Percentiles rank a stretch among this genome's conserved stretches.
These are phyloP conservation scores for Aplysina aerophoba DNA, from an alignment of 37 sponge, comb jelly and placozoan species.

Conservation along the genomic window DNA sequence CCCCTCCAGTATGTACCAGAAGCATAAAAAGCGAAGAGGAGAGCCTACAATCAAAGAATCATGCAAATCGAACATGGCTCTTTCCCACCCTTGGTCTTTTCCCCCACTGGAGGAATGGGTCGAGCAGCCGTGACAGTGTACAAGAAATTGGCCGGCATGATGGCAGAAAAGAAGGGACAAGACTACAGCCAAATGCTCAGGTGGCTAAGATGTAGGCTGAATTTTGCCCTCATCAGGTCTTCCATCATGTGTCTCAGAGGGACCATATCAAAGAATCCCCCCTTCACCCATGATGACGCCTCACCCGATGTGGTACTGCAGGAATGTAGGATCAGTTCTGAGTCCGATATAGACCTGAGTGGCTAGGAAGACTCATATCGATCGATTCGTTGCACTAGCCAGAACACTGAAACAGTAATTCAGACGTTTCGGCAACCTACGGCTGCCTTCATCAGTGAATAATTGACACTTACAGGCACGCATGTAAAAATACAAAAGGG, in stretches of 20 bases:
- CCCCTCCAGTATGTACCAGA: slow-evolving; percentile 28
- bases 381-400: too few species aligned
- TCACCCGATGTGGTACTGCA: slow-evolving; percentile 10
- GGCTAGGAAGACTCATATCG: too few species aligned
- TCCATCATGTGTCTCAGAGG: slow-evolving; percentile 37
- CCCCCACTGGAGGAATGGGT: slow-evolving; percentile 20
- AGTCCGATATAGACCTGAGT: too few species aligned
- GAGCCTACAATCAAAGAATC: slow-evolving; percentile 31
- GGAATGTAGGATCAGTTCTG: slow-evolving; percentile 7
- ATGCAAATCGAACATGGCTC: slow-evolving; percentile 17
- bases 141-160: slow-evolving; percentile 7
- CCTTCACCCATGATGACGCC: background rate
- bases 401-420: too few species aligned
- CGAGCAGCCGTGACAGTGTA: slow-evolving; percentile 8
- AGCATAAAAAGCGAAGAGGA: slow-evolving; percentile 23
- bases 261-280: slow-evolving; percentile 3
- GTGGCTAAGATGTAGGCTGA: slow-evolving; percentile 19
- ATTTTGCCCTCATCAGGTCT: slow-evolving; percentile 34
- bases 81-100: slow-evolving; percentile 21
- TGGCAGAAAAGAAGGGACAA: slow-evolving; percentile 26
- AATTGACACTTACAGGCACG: too few species aligned
- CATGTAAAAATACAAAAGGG: too few species aligned
- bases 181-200: slow-evolving; percentile 26
- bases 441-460: too few species aligned
- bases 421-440: too few species aligned